Evolutionary conservation across 2,888 invertebrate genomes (phyloP), one percentile per base, ranked within the genome.

Genomic region (Acrobasis suavella): DNA sequence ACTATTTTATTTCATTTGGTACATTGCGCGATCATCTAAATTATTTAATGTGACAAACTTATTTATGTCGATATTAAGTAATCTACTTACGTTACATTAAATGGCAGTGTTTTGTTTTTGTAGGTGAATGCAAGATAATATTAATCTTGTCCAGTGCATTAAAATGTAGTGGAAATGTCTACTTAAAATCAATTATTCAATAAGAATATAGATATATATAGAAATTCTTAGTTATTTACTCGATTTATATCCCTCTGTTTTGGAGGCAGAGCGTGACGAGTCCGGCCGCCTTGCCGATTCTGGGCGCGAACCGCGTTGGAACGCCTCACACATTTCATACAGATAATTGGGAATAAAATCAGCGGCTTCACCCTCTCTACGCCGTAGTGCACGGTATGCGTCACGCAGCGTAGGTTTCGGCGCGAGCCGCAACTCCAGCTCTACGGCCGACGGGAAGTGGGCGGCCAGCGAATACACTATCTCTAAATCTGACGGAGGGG

Each of bases 251-350:
- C 77, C 77, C 60, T 80, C 79, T 15, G 69, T 69, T 50, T 74
- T 75, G n/a, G 74, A 69, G n/a, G 75, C 75, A 49, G 79, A 74
- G 52, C 76, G 76, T 15, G 80, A 71, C 46, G 74, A 78, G 50
- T 87, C 85, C 16, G 77, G 74, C 39, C 86, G 82, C 14, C 89
- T 78, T 15, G 86, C 85, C 9, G 90, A 89, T 62, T 88, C 87
- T 42, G 91, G 86, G 59, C 83, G 80, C 63, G 84, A 84, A 15
- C 91, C 91, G 58, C 86, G 84, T 69, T 92, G 92, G 67, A 87
- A 92, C 32, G 89, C 87, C 68, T 91, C 92, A 69, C 92, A 92
- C 92, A 92, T 92, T 75, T 92, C 92, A 73, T 86, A 92, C 73
- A 92, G 81, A 72, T 92, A 92, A 75, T 92, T 92, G 59, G 92